Evolutionary conservation across 2,797 vertebrate species (phyloP).

Genomic region (Cossypha dichroa): DNA sequence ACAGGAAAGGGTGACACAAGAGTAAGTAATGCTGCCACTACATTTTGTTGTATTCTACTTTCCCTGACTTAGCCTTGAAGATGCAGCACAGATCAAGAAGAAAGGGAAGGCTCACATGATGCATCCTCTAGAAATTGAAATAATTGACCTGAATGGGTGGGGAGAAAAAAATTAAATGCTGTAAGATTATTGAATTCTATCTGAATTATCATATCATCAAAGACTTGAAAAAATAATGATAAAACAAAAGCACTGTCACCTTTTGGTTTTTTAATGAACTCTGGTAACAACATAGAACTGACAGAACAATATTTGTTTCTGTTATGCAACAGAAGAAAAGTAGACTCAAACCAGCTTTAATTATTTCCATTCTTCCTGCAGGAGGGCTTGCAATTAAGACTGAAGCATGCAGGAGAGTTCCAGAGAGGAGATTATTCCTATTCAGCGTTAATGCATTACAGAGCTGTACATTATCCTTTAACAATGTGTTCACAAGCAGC

Average conservation of each 20-base stretch:
- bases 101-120: background rate
- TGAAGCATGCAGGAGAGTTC: background rate
- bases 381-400: conserved; percentile 28
- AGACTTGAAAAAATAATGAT: background rate
- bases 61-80: background rate
- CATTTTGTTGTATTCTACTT: background rate
- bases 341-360: conserved; percentile 35
- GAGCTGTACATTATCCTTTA: background rate
- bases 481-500: background rate
- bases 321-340: conserved; percentile 31
- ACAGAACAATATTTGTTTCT: background rate
- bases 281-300: background rate
- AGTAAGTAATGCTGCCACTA: background rate
- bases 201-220: conserved; percentile 3
- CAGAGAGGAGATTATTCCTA: conserved; percentile 1
- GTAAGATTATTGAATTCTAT: background rate
- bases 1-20: background rate
- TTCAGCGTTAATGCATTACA: background rate
- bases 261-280: conserved; percentile 36
- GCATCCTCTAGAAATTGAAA: background rate
- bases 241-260: background rate
- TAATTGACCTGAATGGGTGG: background rate
- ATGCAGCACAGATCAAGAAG: fast-evolving
- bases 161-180: background rate
- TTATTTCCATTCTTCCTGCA: conserved; percentile 35